A percentile compares a stretch with the other conserved stretches of the same genome.
phyloP scores from a whole-genome alignment of 2,113 vertebrate genomes.

The Otocyon megalotis region DNA sequence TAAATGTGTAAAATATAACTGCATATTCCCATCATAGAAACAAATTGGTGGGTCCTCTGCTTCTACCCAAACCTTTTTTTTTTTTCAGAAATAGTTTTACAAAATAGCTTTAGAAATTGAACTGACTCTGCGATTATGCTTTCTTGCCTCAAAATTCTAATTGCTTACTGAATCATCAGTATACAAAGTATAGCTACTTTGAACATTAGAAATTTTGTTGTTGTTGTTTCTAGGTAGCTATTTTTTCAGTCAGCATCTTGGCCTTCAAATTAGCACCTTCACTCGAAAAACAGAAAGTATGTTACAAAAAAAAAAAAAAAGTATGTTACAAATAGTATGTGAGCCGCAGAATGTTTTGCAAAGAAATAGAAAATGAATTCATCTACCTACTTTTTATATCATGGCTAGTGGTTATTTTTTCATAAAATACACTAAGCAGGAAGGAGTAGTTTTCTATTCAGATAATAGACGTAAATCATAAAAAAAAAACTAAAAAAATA shows the following conservation, averaged over 20 bases:
- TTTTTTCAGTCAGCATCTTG: neutral
- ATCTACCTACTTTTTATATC: neutral
- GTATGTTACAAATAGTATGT: neutral
- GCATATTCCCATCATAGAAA: conserved; percentile 76
- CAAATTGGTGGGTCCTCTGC: conserved; percentile 58
- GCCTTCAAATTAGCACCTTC: neutral
- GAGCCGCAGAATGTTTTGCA: neutral
- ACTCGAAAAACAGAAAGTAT: neutral
- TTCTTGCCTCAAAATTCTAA: conserved; percentile 41
- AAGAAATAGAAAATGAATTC: neutral
- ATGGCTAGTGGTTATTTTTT: neutral
- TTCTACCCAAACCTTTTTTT: neutral
- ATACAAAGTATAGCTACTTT: conserved; percentile 9
- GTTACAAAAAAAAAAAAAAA: conserved; percentile 28
- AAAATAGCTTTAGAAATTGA: conserved; percentile 63
- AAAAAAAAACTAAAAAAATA: conserved; percentile 15
- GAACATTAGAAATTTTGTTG: neutral
- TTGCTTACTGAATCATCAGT: conserved; percentile 19
- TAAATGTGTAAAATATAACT: conserved; percentile 84
- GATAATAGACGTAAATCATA: neutral
- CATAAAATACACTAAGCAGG: neutral
- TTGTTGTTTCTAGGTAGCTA: neutral
- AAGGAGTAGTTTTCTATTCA: conserved; percentile 9
- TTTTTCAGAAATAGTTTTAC: neutral
- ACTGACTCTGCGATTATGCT: conserved; percentile 29